Evolutionary conservation across 2,797 vertebrate genomes (phyloP), one percentile per base, ranked within the genome.

Genomic region (Acanthopagrus latus): DNA sequence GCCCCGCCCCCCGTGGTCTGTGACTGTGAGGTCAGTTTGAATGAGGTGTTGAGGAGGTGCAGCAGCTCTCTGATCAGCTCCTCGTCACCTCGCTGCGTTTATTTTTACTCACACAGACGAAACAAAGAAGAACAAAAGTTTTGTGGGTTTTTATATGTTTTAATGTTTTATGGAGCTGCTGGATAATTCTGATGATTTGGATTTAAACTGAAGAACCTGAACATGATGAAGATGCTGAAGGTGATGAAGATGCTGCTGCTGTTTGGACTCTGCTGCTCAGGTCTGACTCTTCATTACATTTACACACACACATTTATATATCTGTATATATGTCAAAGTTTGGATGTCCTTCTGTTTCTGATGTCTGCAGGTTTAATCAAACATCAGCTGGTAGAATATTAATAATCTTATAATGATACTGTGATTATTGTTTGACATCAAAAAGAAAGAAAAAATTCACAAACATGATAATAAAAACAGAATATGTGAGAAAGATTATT

Each of bases 201-300:
- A 83, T 78, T 76, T 73, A 75, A 84, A 51, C 3, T 21, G 44
- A 46, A 50, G 29, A 33, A 33, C 29, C 17, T 5, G 38, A 46
- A 25, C 25, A 25, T 25, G 79, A 80, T 16, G 81, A 63, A 11
- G 21, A 56, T 9, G 17, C 43, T 23, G 57, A 25, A 13, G 23
- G n/a, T 72, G 38, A 23, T 29, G 52, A 33, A 33, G 29, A 6
- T 71, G 71, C 2, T 87, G 68, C 4, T 85, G 76, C 48, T 83
- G 80, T 7, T 76, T 56, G 59, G 64, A 64, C 47, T 89, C 68
- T 88, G 58, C 77, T 85, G 80, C 76, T 87, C 88, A 91, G 90
- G 90, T 91, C 33, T 65, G 88, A 21, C 3, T 14, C 46, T 20
- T 43, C 59, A 23, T 44, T 43, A 7, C 7, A 8, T 7, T 2